phyloP scores from a whole-genome alignment of 2,888 invertebrate species.

The Deroplatys truncata region DNA sequence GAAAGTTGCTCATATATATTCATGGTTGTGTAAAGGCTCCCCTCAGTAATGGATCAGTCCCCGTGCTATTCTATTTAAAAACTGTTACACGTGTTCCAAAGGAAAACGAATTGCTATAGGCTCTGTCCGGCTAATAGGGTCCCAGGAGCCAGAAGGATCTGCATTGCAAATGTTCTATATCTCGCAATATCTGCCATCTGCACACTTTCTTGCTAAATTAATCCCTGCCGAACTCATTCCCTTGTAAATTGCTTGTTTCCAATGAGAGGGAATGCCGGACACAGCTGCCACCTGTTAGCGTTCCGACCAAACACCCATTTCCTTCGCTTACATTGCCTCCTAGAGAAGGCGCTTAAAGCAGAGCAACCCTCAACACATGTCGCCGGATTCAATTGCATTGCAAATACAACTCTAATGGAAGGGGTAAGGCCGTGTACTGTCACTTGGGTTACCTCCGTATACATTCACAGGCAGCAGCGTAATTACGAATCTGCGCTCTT shows the following conservation, averaged over 20 bases:
- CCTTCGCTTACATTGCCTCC: background rate
- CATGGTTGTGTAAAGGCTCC: no score
- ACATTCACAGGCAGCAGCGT: no score
- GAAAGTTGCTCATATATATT: no score
- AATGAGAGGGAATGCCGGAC: background rate
- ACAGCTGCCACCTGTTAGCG: background rate
- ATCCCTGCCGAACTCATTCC: background rate
- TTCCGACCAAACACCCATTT: background rate
- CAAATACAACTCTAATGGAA: no score
- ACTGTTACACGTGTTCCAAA: background rate
- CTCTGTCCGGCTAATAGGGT: background rate
- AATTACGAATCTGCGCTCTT: no score
- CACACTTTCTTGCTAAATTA: slow-evolving; percentile 6
- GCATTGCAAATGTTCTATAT: background rate
- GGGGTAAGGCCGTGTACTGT: no score
- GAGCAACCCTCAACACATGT: background rate
- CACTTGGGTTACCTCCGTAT: no score
- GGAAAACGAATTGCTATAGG: background rate
- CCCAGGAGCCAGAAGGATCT: background rate
- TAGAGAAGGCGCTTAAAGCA: background rate
- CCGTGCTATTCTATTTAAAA: background rate
- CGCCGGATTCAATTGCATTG: background rate
- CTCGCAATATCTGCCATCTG: background rate
- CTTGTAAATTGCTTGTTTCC: background rate
- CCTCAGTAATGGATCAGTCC: no score